Evolutionary conservation across 2,113 vertebrate genomes (phyloP), one percentile per base, ranked within the genome.

Genomic region (Paratilapia polleni): DNA sequence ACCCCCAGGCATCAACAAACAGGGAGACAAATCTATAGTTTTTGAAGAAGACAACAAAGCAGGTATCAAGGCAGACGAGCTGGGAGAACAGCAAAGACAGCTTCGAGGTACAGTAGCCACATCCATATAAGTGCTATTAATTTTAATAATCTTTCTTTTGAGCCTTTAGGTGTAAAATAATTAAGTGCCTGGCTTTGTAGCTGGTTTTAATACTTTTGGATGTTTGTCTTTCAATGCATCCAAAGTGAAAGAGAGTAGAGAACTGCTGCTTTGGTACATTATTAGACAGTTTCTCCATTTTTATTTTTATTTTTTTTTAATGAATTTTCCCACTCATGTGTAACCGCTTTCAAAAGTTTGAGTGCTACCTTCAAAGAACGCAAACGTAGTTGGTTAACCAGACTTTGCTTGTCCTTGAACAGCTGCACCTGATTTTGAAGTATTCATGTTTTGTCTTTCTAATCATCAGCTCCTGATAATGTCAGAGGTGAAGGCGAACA

Each of bases 31-130:
- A 80, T 91, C 95, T 0, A 36, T 94, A 8, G 91, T 94, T 15
- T 92, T 95, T 52, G 94, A 95, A 64, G 95, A 96, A 79, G 92
- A 96, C 80, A 95, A 92, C 90, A 96, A 96, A 86, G 93, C 77
- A 3, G 93, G 66, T 17, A 91, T 96, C 31, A 94, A 92, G 78
- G 95, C 95, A 2, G 96, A 96, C 17, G 96, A 96, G 85, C 83
- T 96, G 61, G 96, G 96, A 79, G 96, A 96, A 81, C 94, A 95
- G 64, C 91, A 92, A 38, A 92, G 92, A 68, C 95, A 95, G 52
- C 70, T 94, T 7, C 81, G 31, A 93, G 95, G 96, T 96, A 91
- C 34, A 70, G 56, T 60, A 78, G 61, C 10, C 12, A 70, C 36
- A 13, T 59, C 24, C 14, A 24, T 5, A 1, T 43, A 7, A 81